Evolutionary conservation across 2,888 invertebrate species (phyloP).

Genomic region (Micoletzkya japonica): DNA sequence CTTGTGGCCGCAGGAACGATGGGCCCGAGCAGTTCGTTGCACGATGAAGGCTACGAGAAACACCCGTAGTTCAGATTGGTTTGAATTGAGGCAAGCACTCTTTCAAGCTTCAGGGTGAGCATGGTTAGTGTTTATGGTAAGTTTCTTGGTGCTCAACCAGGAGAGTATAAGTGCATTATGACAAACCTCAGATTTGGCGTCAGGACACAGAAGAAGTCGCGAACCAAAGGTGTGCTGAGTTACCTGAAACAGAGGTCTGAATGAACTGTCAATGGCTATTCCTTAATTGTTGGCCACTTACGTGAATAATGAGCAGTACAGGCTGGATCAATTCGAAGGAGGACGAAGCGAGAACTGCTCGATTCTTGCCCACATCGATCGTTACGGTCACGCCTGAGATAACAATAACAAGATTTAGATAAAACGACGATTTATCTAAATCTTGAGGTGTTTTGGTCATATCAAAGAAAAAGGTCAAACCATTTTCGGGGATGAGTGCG

Average conservation of each 20-base stretch:
- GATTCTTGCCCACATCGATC: constrained; percentile 7
- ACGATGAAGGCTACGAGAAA: constrained; percentile 37
- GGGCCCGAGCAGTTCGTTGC: constrained; percentile 40
- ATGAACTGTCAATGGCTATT: neutral
- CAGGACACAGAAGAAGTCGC: constrained; percentile 43
- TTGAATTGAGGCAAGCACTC: neutral
- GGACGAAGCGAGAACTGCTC: constrained; percentile 20
- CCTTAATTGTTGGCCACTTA: constrained; percentile 22
- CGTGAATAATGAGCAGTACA: constrained; percentile 16
- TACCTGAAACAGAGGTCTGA: constrained; percentile 9
- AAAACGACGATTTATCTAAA: neutral
- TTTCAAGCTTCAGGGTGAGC: too few species aligned
- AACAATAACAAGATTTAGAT: neutral
- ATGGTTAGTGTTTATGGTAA: too few species aligned
- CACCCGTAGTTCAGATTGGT: neutral
- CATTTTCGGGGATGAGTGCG: neutral
- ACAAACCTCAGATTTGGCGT: constrained; percentile 35
- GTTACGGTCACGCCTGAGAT: constrained; percentile 12
- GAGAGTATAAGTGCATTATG: neutral
- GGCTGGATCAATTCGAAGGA: constrained; percentile 23
- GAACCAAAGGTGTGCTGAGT: constrained; percentile 46
- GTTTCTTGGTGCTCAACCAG: neutral
- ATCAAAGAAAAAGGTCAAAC: neutral
- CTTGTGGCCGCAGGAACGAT: constrained; percentile 14
- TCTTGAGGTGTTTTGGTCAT: too few species aligned